Conservation (phyloP, 2,113 vertebrate species). For the Piaya cayana region DNA sequence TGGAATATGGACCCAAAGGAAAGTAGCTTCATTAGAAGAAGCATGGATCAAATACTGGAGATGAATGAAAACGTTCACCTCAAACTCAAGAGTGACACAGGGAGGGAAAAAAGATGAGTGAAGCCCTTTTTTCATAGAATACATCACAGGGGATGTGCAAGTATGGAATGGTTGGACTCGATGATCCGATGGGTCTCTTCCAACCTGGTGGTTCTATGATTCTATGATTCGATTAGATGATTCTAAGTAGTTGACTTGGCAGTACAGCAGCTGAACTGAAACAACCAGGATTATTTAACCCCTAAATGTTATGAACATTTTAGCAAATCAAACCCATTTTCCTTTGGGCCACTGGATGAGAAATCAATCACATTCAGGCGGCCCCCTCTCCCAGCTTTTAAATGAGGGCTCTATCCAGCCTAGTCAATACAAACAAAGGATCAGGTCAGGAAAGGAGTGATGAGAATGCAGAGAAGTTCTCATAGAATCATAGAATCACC, state of each 20-base stretch:
- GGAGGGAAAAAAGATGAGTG: background rate
- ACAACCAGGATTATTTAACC: background rate
- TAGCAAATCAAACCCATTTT: background rate
- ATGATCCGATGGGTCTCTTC: too few relatives aligned
- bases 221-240: too few relatives aligned
- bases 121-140: accelerated
- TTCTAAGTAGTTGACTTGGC: background rate
- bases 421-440: background rate
- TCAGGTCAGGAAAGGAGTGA: background rate
- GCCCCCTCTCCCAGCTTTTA: background rate
- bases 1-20: background rate
- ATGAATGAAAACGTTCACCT: background rate
- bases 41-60: background rate
- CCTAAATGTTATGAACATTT: background rate
- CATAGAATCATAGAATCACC: too few relatives aligned
- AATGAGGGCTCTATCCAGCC: background rate
- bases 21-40: background rate
- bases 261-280: background rate
- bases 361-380: background rate
- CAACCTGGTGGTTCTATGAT: too few relatives aligned
- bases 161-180: too few relatives aligned
- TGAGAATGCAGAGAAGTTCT: background rate
- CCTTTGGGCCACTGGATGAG: background rate
- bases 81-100: conserved; percentile 51
- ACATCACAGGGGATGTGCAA: background rate